Conservation (phyloP, 2,797 vertebrate genomes). For the Meriones psammophilus region DNA sequence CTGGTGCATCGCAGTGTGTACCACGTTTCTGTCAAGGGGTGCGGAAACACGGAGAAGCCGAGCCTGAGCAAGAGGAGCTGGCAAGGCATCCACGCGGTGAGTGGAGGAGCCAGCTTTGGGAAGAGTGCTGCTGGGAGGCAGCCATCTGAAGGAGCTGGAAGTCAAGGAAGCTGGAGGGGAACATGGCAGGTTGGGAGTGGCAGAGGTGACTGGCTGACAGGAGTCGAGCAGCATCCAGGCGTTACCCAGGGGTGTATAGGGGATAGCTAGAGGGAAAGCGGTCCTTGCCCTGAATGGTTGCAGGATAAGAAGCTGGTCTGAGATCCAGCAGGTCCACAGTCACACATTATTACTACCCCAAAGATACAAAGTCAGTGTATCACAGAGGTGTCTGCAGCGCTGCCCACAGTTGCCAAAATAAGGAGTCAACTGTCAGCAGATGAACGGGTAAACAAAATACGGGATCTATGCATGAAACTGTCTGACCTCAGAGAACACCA, state of each 20-base stretch:
- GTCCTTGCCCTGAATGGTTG: not conserved
- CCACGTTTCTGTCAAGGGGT: not conserved
- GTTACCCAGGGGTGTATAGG: not conserved
- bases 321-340: not conserved
- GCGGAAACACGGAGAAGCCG: not conserved
- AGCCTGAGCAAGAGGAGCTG: not conserved
- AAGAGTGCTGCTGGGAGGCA: not conserved
- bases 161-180: not conserved
- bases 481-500: not conserved
- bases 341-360: not conserved
- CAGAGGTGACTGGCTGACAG: not conserved
- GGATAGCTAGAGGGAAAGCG: not conserved
- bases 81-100: not conserved
- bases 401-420: not conserved
- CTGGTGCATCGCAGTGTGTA: not conserved
- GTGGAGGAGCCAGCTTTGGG: not conserved
- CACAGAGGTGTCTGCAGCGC: too few species aligned
- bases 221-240: not conserved
- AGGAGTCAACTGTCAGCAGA: not conserved
- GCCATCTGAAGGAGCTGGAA: not conserved
- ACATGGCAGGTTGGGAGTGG: not conserved
- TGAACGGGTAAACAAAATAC: not conserved
- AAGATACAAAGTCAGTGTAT: not conserved
- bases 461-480: not conserved
- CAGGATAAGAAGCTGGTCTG: not conserved